A percentile compares a stretch with the other conserved stretches of the same genome.
These are phyloP conservation scores for Amia ocellicauda DNA, from an alignment of 2,113 vertebrate species.

Conservation along the genomic window DNA sequence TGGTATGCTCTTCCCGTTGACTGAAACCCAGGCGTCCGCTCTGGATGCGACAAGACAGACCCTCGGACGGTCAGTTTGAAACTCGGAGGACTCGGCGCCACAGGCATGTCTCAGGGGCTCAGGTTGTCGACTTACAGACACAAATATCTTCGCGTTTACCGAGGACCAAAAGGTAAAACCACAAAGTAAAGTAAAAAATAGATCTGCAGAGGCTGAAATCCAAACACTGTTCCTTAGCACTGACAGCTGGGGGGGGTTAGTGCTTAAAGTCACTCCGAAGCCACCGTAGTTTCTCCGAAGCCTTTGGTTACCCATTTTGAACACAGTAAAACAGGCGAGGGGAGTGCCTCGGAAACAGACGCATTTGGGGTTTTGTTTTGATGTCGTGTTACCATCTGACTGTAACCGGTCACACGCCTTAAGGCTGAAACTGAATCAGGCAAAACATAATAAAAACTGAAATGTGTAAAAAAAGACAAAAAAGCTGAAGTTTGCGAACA, in stretches of 20 bases:
- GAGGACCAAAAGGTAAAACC: too few species aligned
- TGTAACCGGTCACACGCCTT: conserved; percentile 56
- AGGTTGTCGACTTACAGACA: conserved; percentile 67
- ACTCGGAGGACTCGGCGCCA: too few species aligned
- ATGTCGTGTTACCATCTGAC: conserved; percentile 46
- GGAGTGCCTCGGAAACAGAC: conserved; percentile 55
- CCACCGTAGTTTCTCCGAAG: conserved; percentile 32
- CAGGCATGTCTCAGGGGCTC: conserved; percentile 47
- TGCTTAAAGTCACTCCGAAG: conserved; percentile 43
- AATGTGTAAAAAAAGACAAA: conserved; percentile 10
- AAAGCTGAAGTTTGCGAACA: not conserved
- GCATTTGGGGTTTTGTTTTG: conserved; percentile 51
- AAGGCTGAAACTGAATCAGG: conserved; percentile 57
- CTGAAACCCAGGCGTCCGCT: not conserved
- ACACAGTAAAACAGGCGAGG: conserved; percentile 47
- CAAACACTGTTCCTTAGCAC: conserved; percentile 61
- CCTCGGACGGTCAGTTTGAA: too few species aligned
- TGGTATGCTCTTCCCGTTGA: not conserved
- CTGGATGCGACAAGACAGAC: not conserved
- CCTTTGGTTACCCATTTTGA: conserved; percentile 54
- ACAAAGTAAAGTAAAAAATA: conserved; percentile 37
- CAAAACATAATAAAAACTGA: conserved; percentile 41
- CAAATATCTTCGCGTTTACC: conserved; percentile 62
- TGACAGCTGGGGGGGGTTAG: conserved; percentile 47
- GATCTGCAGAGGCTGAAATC: conserved; percentile 51